A percentile compares a stretch with the other conserved stretches of the same genome.
phyloP scores from a whole-genome alignment of 2,888 invertebrate species.

The Ormyrus nitidulus region DNA sequence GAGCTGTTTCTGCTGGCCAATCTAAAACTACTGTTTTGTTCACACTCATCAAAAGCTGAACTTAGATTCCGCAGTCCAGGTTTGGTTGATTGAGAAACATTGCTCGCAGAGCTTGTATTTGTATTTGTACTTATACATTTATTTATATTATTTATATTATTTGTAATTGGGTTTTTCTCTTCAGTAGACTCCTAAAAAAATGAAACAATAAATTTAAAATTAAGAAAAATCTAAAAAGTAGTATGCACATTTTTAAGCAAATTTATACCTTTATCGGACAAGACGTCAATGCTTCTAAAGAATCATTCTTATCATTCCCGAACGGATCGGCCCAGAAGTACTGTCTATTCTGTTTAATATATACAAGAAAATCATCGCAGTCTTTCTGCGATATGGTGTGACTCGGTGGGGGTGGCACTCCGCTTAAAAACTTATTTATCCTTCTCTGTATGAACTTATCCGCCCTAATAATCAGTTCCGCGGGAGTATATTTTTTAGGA shows the following conservation, averaged over 20 bases:
- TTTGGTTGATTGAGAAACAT: slow-evolving; percentile 18
- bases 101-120: slow-evolving; percentile 3
- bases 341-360: slow-evolving; percentile 78
- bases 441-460: slow-evolving; percentile 74
- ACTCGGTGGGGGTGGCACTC: slow-evolving; percentile 86
- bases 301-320: slow-evolving; percentile 29
- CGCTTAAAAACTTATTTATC: slow-evolving; percentile 80
- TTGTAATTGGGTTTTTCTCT: slow-evolving; percentile 21
- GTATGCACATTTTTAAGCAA: not conserved
- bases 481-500: slow-evolving; percentile 61
- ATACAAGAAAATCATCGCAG: slow-evolving; percentile 81
- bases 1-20: slow-evolving; percentile 3
- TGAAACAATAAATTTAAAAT: not conserved
- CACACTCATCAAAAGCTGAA: slow-evolving; percentile 68
- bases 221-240: not conserved
- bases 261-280: slow-evolving; percentile 6
- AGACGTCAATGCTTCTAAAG: not conserved
- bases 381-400: slow-evolving; percentile 83
- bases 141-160: not conserved
- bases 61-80: slow-evolving; percentile 63
- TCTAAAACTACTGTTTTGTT: slow-evolving; percentile 60
- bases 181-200: slow-evolving; percentile 31
- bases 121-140: not conserved
- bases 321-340: slow-evolving; percentile 74
- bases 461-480: slow-evolving; percentile 66